Conservation (phyloP, 2,113 vertebrate genomes). For the Perca fluviatilis region DNA sequence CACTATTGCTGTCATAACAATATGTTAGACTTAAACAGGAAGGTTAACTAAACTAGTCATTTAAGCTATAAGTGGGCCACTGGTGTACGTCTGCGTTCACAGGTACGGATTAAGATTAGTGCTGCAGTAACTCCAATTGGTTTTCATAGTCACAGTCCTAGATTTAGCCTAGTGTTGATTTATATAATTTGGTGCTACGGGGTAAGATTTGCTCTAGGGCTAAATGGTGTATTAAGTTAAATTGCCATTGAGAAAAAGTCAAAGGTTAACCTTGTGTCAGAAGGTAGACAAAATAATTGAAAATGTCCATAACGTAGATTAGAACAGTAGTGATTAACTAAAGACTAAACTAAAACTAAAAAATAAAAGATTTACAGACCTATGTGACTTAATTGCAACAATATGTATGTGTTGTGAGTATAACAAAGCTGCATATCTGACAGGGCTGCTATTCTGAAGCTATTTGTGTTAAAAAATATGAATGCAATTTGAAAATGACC, state of each 20-base stretch:
- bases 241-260: conserved; percentile 17
- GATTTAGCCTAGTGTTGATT: conserved; percentile 52
- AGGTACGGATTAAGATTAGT: conserved; percentile 47
- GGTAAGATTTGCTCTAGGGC: not conserved
- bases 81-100: conserved; percentile 70
- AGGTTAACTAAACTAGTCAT: conserved; percentile 89
- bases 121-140: conserved; percentile 17
- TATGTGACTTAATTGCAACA: not conserved
- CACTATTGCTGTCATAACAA: conserved; percentile 83
- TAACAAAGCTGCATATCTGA: not conserved
- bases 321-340: too few relatives aligned
- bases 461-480: not conserved
- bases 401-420: not conserved
- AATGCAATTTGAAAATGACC: too few relatives aligned
- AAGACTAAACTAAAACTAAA: too few relatives aligned
- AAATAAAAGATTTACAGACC: not conserved
- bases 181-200: conserved; percentile 38
- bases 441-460: not conserved
- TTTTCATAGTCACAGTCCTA: conserved; percentile 23
- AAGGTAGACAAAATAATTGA: not conserved
- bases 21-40: conserved; percentile 84
- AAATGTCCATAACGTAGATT: too few relatives aligned
- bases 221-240: conserved; percentile 31
- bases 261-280: conserved; percentile 40
- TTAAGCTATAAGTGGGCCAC: conserved; percentile 87